Evolutionary conservation across 2,888 invertebrate species (phyloP), one percentile per base, ranked within the genome.

Genomic region (Sesamia inferens): DNA sequence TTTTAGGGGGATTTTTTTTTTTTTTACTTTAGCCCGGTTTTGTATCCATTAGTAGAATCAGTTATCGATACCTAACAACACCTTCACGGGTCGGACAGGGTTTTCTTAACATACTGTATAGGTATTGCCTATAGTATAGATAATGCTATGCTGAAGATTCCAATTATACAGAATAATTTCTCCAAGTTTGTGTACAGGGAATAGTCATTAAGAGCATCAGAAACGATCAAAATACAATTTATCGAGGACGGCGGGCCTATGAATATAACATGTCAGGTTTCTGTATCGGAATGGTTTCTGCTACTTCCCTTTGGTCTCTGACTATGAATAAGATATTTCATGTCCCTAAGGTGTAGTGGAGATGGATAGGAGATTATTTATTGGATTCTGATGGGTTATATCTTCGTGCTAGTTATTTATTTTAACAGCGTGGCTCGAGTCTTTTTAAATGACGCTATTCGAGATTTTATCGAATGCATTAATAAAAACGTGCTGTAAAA

Each of bases 241-340:
- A 59, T 76, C 16, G 67, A 19, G 19, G 22, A 31, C 3, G 58
- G 55, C 44, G 6, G 14, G 66, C 31, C 69, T 78, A 78, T 78
- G 76, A 78, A 78, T 78, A 76, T 63, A 66, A 81, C 69, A 76
- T 76, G 48, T n/a, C 66, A 69, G 48, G 62, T 63, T 68, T 68
- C 67, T 44, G 44, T 11, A 31, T 22, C 8, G 47, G 54, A 68
- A 59, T 54, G 63, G 58, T 74, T 59, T 59, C 42, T 68, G 44
- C 42, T 48, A 39, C n/a, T 66, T 57, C 14, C 22, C 13, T 57
- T 55, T 55, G 22, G 47, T 66, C 68, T 54, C 61, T 5, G 62
- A 81, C 81, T 81, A 81, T 78, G 62, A 78, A 78, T 81, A 78
- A 69, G 42, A 22, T 81, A 75, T 78, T 63, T 54, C 11, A 2